These are phyloP conservation scores for Hypocryptadius cinnamomeus DNA, from an alignment of 2,113 vertebrate genomes.

Conservation along the genomic window DNA sequence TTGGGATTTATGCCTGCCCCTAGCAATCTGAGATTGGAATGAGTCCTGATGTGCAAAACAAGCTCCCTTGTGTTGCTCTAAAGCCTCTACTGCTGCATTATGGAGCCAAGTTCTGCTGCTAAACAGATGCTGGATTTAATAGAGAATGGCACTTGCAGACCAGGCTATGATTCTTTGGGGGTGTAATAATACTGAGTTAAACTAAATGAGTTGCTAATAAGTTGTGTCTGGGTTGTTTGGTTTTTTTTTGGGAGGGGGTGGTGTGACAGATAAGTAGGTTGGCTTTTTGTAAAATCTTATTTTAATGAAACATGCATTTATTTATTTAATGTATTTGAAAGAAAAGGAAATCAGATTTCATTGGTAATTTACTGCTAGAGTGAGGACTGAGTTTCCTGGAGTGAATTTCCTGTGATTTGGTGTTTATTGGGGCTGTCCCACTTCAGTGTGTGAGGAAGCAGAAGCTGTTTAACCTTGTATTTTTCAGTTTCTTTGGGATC, in stretches of 20 bases:
- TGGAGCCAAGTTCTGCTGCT: neutral
- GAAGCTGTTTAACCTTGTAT: neutral
- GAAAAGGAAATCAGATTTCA: neutral
- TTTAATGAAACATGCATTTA: neutral
- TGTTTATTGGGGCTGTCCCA: neutral
- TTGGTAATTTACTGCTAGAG: neutral
- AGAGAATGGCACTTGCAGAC: neutral
- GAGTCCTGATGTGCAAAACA: neutral
- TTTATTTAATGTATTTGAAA: neutral
- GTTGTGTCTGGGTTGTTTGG: neutral
- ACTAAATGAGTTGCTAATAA: neutral
- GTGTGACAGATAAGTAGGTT: neutral
- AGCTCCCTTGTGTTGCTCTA: neutral
- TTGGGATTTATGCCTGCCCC: neutral
- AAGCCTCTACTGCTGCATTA: neutral
- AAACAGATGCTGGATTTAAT: neutral
- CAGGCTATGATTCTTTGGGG: neutral
- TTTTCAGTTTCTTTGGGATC: neutral
- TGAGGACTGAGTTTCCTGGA: neutral
- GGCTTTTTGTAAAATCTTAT: neutral
- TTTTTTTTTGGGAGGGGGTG: neutral
- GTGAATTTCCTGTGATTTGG: neutral
- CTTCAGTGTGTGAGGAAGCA: neutral
- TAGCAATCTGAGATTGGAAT: neutral
- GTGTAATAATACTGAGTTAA: neutral